Percentiles rank a stretch among this genome's conserved stretches.
These are phyloP conservation scores for Colletes collaris DNA, from an alignment of 2,888 invertebrate genomes.

Conservation along the genomic window DNA sequence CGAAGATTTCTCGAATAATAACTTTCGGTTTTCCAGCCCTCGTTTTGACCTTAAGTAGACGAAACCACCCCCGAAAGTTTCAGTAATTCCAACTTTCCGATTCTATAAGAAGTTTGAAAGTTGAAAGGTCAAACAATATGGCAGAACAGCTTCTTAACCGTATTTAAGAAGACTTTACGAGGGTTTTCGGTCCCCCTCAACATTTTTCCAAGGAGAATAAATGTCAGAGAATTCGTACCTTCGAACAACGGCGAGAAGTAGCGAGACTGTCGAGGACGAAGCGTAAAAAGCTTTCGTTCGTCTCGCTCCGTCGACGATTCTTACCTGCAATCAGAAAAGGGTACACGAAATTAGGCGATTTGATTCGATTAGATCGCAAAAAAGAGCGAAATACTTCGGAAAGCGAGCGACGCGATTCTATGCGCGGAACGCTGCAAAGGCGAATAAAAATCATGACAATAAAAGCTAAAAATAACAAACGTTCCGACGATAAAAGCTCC, in stretches of 20 bases:
- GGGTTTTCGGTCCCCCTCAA: no score
- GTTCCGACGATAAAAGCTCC: background rate
- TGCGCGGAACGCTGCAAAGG: slow-evolving; percentile 12
- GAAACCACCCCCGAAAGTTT: background rate
- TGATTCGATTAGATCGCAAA: background rate
- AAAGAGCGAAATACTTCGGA: no score
- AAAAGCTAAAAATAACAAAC: slow-evolving; percentile 27
- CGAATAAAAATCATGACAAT: slow-evolving; percentile 11
- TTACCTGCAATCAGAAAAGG: slow-evolving; percentile 34
- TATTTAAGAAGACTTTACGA: background rate
- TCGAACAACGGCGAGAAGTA: background rate
- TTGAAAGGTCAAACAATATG: background rate
- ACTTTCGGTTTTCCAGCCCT: no score
- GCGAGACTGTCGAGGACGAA: background rate
- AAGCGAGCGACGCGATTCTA: background rate
- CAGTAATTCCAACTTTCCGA: background rate
- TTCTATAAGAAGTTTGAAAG: background rate
- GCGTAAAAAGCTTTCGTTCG: background rate
- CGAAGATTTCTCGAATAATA: no score
- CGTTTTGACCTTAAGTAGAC: background rate
- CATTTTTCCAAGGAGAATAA: background rate
- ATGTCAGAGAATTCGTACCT: slow-evolving; percentile 11
- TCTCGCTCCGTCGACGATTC: background rate
- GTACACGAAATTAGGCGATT: background rate
- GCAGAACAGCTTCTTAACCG: background rate